Percentiles rank a stretch among this genome's conserved stretches.
Conservation (phyloP, 2,888 invertebrate species). For the Phymatocera aterrima region DNA sequence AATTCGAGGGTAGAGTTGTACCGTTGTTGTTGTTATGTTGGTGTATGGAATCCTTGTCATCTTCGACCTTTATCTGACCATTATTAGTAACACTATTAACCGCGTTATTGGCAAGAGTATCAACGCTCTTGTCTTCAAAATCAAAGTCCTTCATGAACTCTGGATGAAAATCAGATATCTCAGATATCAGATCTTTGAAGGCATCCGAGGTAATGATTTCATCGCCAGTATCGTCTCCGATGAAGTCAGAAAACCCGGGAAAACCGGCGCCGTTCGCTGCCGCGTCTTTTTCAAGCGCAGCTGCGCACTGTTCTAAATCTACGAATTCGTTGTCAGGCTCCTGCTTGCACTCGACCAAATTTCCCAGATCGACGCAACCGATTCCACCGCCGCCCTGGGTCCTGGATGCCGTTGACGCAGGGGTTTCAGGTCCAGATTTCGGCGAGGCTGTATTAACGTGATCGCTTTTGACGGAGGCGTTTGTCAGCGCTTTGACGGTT, state of each 20-base stretch:
- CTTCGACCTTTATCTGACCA: slow-evolving; percentile 72
- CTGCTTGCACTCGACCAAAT: slow-evolving; percentile 88
- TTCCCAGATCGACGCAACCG: slow-evolving; percentile 77
- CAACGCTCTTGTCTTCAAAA: slow-evolving; percentile 81
- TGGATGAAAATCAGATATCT: slow-evolving; percentile 88
- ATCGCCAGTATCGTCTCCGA: slow-evolving; percentile 89
- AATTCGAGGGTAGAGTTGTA: slow-evolving; percentile 70
- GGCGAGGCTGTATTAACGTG: slow-evolving; percentile 75
- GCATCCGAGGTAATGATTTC: slow-evolving; percentile 86
- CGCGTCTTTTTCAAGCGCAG: slow-evolving; percentile 90
- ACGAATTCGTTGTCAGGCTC: slow-evolving; percentile 92
- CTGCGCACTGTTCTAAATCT: slow-evolving; percentile 90
- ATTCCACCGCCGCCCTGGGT: slow-evolving; percentile 59
- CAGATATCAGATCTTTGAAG: slow-evolving; percentile 91
- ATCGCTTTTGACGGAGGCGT: slow-evolving; percentile 81
- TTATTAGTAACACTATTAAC: slow-evolving; percentile 62
- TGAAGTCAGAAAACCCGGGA: slow-evolving; percentile 87
- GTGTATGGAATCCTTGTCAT: slow-evolving; percentile 70
- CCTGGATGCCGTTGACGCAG: slow-evolving; percentile 64
- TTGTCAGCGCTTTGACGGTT: slow-evolving; percentile 89
- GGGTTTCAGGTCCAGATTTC: slow-evolving; percentile 75
- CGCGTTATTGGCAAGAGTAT: slow-evolving; percentile 55
- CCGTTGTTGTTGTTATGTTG: slow-evolving; percentile 60
- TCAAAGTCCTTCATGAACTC: slow-evolving; percentile 89
- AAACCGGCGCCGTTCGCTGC: slow-evolving; percentile 84